These are phyloP conservation scores for Sitta europaea DNA, from an alignment of 2,113 vertebrate genomes.

Conservation along the genomic window DNA sequence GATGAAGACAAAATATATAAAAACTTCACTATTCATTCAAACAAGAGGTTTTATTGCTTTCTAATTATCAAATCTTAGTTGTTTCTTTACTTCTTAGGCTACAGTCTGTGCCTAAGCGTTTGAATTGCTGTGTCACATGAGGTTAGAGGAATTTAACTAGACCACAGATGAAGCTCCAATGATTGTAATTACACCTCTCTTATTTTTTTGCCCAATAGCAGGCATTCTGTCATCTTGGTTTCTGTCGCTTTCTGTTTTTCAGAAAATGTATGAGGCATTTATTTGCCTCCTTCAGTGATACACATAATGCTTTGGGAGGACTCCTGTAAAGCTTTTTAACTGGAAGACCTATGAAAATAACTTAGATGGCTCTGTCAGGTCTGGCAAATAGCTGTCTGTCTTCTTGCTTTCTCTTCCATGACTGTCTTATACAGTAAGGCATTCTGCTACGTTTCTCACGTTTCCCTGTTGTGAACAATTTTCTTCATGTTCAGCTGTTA, in stretches of 20 bases:
- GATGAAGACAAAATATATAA: background rate
- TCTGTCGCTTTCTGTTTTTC: background rate
- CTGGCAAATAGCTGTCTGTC: background rate
- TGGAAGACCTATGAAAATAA: background rate
- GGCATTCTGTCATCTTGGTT: background rate
- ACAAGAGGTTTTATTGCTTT: background rate
- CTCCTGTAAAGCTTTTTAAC: background rate
- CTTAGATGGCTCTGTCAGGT: background rate
- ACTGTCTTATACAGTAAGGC: background rate
- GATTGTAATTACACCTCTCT: background rate
- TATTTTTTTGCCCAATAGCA: background rate
- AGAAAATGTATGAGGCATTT: background rate
- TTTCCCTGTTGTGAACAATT: background rate
- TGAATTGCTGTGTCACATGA: background rate
- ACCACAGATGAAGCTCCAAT: background rate
- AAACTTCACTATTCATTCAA: background rate
- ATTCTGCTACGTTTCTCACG: background rate
- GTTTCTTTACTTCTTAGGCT: background rate
- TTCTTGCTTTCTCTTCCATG: background rate
- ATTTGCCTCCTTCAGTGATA: background rate
- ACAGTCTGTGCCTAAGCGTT: background rate
- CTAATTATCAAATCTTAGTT: background rate
- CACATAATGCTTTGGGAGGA: background rate
- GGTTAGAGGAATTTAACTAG: background rate
- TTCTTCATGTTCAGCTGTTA: background rate